Percentiles rank a stretch among this genome's conserved stretches.
Conservation (phyloP, 1,140 invertebrate species). For the Drosophila tani region DNA sequence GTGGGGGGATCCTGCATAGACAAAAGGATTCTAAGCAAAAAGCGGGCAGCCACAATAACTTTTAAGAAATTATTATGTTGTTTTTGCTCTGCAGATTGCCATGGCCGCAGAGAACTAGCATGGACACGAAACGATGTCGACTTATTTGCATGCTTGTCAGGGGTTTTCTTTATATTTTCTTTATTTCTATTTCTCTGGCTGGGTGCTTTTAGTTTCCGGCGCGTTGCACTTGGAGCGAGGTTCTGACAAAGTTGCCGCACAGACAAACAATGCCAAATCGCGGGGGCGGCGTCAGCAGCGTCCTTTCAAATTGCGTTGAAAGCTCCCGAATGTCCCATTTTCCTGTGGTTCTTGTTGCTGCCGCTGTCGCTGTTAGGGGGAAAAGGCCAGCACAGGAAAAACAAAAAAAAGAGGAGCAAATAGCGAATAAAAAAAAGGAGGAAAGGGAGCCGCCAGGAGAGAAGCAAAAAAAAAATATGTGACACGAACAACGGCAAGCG, state of each 20-base stretch:
- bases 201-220: constrained; percentile 65
- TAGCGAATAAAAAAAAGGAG: constrained; percentile 49
- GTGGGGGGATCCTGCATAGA: constrained; percentile 47
- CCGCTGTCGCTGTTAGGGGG: constrained; percentile 6
- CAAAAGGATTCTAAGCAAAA: constrained; percentile 52
- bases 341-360: constrained; percentile 16
- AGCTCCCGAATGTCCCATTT: constrained; percentile 78
- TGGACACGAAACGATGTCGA: constrained; percentile 56
- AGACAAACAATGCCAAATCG: constrained; percentile 76
- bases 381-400: constrained; percentile 59
- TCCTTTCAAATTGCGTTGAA: constrained; percentile 76
- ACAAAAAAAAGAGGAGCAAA: constrained; percentile 19
- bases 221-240: constrained; percentile 58
- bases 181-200: constrained; percentile 30
- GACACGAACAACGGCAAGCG: constrained; percentile 73
- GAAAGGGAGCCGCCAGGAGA: constrained; percentile 31
- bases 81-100: constrained; percentile 28
- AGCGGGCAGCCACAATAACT: constrained; percentile 54
- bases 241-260: constrained; percentile 59
- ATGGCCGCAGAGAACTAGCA: constrained; percentile 33
- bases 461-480: constrained; percentile 66
- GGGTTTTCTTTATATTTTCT: neutral
- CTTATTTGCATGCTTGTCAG: constrained; percentile 53
- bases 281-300: constrained; percentile 53
- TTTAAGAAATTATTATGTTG: constrained; percentile 64